Base-by-base conservation (phyloP, 2,797 vertebrate genomes). In the Allobates femoralis region DNA sequence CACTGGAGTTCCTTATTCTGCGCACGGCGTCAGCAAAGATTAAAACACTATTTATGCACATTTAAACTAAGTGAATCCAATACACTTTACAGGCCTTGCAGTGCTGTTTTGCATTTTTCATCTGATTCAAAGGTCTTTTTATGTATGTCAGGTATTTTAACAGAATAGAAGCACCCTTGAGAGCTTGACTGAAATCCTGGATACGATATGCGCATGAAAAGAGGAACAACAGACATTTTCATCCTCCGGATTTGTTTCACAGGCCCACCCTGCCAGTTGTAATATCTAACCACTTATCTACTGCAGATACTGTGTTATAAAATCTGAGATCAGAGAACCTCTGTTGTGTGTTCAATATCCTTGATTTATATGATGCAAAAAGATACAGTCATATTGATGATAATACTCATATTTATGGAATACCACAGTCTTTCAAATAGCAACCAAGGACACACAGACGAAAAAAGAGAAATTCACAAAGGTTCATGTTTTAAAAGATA, bases 101-200 rank as follows among this genome's bases (percentile, higher is more conserved):
- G 81, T 58, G 53, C 81, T 83, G 74, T 75, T 87, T 87, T 87
- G 86, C 81, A 87, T 87, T 87, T 87, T 79, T 81, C 75, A 85
- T 88, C 83, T 87, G 84, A 86, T 89, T 86, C 78, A 83, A 87
- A 81, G 58, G 76, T 71, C n/a, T 28, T 60, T 86, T 85, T 85
- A 84, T 82, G 71, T 82, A 76, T 90, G 86, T 88, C 89, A 90
- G 89, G 88, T 85, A 89, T 90, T 88, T 80, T 81, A 87, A 88
- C 78, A 76, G 64, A 79, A 83, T 71, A 83, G 89, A 58, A 87
- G 79, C 85, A 67, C 88, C 78, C 87, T 53, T 75, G 89, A 85
- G 85, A 87, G 86, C 78, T 79, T 73, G 75, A 81, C 73, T 79
- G 84, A 90, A 89, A 86, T 84, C 86, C 86, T 74, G 62, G 76